Base-by-base conservation (phyloP, 1,140 invertebrate genomes). In the Medauroidea extradentata region DNA sequence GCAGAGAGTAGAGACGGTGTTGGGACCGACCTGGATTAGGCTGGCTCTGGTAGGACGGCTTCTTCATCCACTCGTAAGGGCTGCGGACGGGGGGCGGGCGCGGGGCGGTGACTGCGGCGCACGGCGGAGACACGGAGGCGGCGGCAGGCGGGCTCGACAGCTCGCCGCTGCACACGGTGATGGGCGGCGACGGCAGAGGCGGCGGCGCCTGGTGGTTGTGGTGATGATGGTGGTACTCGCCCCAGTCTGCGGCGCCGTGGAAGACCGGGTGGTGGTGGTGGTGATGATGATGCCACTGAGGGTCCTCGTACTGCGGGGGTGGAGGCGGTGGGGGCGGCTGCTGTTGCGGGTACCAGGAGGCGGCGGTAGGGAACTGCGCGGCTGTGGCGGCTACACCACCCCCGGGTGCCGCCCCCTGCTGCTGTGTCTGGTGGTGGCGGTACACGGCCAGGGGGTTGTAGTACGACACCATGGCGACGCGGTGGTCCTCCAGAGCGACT, bases 41-140 rank as follows among this genome's bases (percentile, higher is more conserved):
- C 68, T 90, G 87, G 46, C 76, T 85, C 69, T 91, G 88, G 71
- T 93, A 93, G 9, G 87, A 85, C 0, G 88, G 85, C 71, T 90
- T 92, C 70, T 89, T 93, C 84, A 94, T 93, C 91, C 91, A 94
- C 63, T 92, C 90, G 70, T 85, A 93, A 0, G 90, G 91, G 52
- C 87, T 89, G 14, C 88, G 78, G 14, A 83, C 82, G 2, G 85
- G 83, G 7, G 83, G 78, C 14, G 89, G 88, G 68, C 81, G 74
- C 38, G 23, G 56, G 21, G 52, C 64, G 50, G 65, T 71, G 34
- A 53, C 57, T 9, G 65, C 60, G 42, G 63, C 69, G 34, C 66
- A 71, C 18, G 63, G 68, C 0, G 64, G 58, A 7, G 69, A 60
- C 1, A 73, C 65, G 0, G 71, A 71, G 0, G 64, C 61, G 0